These are phyloP conservation scores for Sphaerophoria rueppellii DNA, from an alignment of 2,888 invertebrate species.

Conservation along the genomic window DNA sequence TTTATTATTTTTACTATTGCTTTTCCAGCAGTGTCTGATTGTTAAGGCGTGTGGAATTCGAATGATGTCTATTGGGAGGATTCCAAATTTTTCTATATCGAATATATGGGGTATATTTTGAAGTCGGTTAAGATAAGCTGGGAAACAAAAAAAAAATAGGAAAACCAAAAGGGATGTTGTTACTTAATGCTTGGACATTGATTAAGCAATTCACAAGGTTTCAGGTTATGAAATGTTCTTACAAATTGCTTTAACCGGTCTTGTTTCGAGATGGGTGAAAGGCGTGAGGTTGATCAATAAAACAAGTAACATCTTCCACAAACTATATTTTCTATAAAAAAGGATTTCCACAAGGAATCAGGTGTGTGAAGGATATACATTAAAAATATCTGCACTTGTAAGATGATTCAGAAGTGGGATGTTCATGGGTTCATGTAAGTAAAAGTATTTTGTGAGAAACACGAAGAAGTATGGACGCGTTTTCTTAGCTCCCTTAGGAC, in stretches of 20 bases:
- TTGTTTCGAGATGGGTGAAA: conserved; percentile 5
- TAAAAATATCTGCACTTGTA: conserved; percentile 40
- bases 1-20: conserved; percentile 67
- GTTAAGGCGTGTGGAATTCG: not conserved
- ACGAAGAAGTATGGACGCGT: conserved; percentile 14
- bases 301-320: conserved; percentile 2
- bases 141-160: conserved; percentile 35
- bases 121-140: conserved; percentile 32
- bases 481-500: conserved; percentile 40
- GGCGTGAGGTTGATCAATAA: conserved; percentile 34
- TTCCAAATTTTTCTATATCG: not conserved
- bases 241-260: conserved; percentile 54
- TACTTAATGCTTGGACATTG: conserved; percentile 71
- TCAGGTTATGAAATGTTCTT: conserved; percentile 59
- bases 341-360: not conserved
- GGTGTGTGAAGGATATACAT: not conserved
- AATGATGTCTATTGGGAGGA: not conserved
- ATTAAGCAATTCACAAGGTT: conserved; percentile 68
- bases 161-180: conserved; percentile 47
- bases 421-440: conserved; percentile 19
- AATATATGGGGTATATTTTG: not conserved
- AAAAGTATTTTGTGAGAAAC: conserved; percentile 24
- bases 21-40: conserved; percentile 56
- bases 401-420: conserved; percentile 28
- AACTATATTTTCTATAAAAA: not conserved